Base-by-base conservation (phyloP, 1,140 invertebrate genomes). In the Galendromus occidentalis region DNA sequence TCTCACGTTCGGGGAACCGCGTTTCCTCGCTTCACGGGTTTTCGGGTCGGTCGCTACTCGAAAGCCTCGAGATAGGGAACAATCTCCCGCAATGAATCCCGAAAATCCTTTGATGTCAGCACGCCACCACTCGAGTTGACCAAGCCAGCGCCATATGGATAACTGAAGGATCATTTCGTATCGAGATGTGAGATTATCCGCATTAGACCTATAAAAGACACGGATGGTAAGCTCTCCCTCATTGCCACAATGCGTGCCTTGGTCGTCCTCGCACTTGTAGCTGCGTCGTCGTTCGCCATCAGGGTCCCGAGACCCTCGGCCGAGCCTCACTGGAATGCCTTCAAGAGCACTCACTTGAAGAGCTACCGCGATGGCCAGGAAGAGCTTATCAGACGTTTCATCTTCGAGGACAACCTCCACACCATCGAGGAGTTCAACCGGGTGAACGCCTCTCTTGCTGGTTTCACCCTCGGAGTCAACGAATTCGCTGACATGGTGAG, bases 401-500 rank as follows among this genome's bases (percentile, higher is more conserved):
- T 70, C 18, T 71, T 69, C 39, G 68, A 66, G 29, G 9, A 65
- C 28, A 69, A 68, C 29, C 41, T 70, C 6, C 42, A 51, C 14
- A 44, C 44, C 28, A 65, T 71, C n/a, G 41, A 47, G 0, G 17
- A 45, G 39, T 68, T 69, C 67, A 71, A 71, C 51, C 20, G 66
- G 0, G 39, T 42, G 29, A 65, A 64, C 14, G 69, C 68, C 9
- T 17, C 67, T 6, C 67, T 66, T 1, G 71, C 74, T 66, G 71
- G 71, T 7, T 91, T 79, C 75, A 82, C 82, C 71, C 71, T 89
- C 67, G 80, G 75, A 33, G 73, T 89, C 69, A 92, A 92, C 75
- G 83, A 90, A 73, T 92, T 84, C 75, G 82, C 83, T 51, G 89
- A 92, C 76, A 80, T 91, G 85, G 80, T 82, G 70, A 71, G 71